Conservation (phyloP, 2,113 vertebrate genomes). For the Panthera leo region DNA sequence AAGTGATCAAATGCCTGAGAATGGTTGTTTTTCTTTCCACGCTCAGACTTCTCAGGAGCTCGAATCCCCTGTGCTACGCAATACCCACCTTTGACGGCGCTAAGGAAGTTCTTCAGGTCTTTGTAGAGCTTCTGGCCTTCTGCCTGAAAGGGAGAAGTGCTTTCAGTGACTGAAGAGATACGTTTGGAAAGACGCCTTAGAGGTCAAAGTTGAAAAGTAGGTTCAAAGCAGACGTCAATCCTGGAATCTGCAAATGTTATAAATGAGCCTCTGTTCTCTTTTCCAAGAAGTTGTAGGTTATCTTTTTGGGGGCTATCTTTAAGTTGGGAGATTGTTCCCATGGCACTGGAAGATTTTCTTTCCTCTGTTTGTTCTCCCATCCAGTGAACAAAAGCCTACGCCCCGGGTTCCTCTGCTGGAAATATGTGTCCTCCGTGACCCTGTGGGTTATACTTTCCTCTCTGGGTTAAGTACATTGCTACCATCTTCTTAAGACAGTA, state of each 20-base stretch:
- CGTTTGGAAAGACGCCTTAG: neutral
- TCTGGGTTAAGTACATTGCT: neutral
- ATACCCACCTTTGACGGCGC: slow-evolving; percentile 90
- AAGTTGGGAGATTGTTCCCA: neutral
- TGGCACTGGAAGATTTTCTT: neutral
- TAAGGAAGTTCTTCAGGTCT: slow-evolving; percentile 92
- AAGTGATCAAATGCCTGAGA: neutral
- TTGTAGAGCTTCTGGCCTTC: slow-evolving; percentile 93
- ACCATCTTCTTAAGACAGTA: neutral
- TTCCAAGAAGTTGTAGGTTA: neutral
- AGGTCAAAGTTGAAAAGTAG: neutral
- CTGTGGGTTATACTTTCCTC: neutral
- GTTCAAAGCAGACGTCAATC: neutral
- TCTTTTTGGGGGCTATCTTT: neutral
- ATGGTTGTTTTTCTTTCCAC: neutral
- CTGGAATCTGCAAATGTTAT: neutral
- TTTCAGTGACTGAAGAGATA: slow-evolving; percentile 23
- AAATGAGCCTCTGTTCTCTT: neutral
- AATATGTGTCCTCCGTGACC: neutral
- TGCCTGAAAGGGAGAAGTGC: slow-evolving; percentile 82
- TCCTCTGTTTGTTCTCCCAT: neutral
- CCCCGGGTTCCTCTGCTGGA: neutral
- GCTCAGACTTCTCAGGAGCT: neutral
- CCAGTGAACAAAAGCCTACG: neutral
- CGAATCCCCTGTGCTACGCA: neutral